A percentile compares a stretch with the other conserved stretches of the same genome.
phyloP scores from a whole-genome alignment of 2,113 vertebrate genomes.

The Tachycineta bicolor region DNA sequence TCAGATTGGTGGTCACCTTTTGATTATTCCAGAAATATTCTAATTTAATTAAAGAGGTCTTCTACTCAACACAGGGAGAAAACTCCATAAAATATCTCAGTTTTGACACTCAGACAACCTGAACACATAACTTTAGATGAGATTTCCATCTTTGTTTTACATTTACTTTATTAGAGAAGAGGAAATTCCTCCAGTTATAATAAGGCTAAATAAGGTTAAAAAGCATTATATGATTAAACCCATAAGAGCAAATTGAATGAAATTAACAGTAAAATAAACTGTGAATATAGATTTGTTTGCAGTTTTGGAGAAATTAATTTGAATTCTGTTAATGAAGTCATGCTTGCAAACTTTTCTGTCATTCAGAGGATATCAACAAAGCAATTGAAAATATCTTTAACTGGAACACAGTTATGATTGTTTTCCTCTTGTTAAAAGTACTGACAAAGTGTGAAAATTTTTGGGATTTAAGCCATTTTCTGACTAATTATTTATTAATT shows the following conservation, averaged over 20 bases:
- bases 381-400: not conserved
- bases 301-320: not conserved
- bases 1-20: not conserved
- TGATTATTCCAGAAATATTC: not conserved
- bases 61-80: not conserved
- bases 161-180: not conserved
- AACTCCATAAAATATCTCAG: too few species aligned
- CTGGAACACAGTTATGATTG: not conserved
- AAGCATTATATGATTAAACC: accelerated
- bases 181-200: not conserved
- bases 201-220: not conserved
- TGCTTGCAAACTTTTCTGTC: not conserved
- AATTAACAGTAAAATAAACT: not conserved
- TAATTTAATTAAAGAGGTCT: not conserved
- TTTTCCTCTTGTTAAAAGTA: not conserved
- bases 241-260: not conserved
- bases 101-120: not conserved
- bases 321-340: not conserved
- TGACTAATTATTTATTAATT: not conserved
- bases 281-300: not conserved
- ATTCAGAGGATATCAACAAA: not conserved
- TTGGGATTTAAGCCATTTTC: not conserved
- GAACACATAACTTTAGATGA: not conserved
- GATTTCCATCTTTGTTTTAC: not conserved
- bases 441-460: not conserved